Evolutionary conservation across 2,888 invertebrate species (phyloP), one percentile per base, ranked within the genome.

Genomic region (Cephus runcator): DNA sequence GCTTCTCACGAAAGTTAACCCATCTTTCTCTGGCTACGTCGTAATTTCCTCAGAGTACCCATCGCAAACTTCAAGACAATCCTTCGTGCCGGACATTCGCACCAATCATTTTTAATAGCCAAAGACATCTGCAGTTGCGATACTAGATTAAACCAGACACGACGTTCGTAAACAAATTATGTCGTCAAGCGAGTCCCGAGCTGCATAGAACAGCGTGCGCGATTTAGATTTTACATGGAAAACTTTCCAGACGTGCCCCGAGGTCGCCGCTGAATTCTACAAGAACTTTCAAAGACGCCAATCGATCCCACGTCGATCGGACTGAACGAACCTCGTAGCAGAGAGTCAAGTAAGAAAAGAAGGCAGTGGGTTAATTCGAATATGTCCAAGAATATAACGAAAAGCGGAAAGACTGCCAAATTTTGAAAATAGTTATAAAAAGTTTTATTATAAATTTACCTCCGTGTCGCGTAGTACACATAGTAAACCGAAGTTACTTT

Each of bases 71-170:
- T 23, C 56, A 9, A 23, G 56, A 12, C 71, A 31, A n/a, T 33
- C 31, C 9, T 12, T 71, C 71, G 31, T 31, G 31, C n/a, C 12
- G 31, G 23, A 34, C 71, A 85, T 81, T 84, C 81, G 82, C 82
- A 80, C 79, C 86, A 85, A 87, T 86, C 84, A 80, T 79, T 81
- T 84, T 84, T 85, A 86, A 87, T 87, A 86, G 83, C 80, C 75
- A 76, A 74, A 74, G 82, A 82, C 83, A 82, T 82, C 82, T 81
- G 84, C 82, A 75, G 56, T 76, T 34, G 69, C 69, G 34, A 71
- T 40, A 31, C 69, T 69, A 31, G 69, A 79, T 30, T 40, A 71
- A 71, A 71, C 33, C 71, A 23, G 71, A 34, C 33, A 1, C 11
- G 71, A 71, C 71, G 71, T 34, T 71, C 56, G 56, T 56, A 56